These are phyloP conservation scores for Macrosteles quadrilineatus DNA, from an alignment of 1,140 invertebrate species.

Conservation along the genomic window DNA sequence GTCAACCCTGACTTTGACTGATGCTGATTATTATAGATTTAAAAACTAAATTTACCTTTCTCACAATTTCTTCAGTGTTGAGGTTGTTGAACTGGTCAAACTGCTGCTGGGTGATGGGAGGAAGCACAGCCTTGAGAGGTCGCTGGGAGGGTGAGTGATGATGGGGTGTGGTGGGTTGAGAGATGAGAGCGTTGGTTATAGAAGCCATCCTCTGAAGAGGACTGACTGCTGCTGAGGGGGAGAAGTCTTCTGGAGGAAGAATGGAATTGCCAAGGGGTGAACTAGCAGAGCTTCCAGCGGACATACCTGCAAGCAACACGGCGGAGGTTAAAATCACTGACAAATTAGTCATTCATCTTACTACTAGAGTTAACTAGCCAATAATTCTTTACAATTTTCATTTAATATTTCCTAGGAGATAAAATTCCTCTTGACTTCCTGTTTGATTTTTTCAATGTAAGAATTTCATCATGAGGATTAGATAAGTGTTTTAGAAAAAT, in stretches of 20 bases:
- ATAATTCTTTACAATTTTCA: too few species aligned
- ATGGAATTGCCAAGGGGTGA: conserved; percentile 80
- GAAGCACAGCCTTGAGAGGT: conserved; percentile 92
- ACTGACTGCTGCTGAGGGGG: conserved; percentile 76
- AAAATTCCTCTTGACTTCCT: too few species aligned
- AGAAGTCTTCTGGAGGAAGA: conserved; percentile 80
- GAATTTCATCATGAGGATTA: too few species aligned
- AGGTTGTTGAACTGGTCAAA: conserved; percentile 98
- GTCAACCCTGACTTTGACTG: too few species aligned
- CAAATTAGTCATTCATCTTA: too few species aligned
- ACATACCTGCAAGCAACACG: conserved; percentile 32
- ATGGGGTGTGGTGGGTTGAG: conserved; percentile 82
- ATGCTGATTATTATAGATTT: too few species aligned
- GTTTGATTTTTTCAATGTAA: too few species aligned
- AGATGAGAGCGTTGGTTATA: conserved; percentile 94
- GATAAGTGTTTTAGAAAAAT: too few species aligned
- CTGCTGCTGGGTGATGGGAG: conserved; percentile 98
- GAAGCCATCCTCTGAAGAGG: conserved; percentile 96
- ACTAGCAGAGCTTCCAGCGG: conserved; percentile 55
- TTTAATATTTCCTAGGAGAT: too few species aligned
- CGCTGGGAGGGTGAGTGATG: conserved; percentile 79
- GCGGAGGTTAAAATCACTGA: too few species aligned
- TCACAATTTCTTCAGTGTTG: conserved; percentile 98
- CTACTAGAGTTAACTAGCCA: too few species aligned
- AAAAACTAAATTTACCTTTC: too few species aligned